Evolutionary conservation across 2,888 invertebrate genomes (phyloP).

Genomic region (Pseudeuparius sepicola): DNA sequence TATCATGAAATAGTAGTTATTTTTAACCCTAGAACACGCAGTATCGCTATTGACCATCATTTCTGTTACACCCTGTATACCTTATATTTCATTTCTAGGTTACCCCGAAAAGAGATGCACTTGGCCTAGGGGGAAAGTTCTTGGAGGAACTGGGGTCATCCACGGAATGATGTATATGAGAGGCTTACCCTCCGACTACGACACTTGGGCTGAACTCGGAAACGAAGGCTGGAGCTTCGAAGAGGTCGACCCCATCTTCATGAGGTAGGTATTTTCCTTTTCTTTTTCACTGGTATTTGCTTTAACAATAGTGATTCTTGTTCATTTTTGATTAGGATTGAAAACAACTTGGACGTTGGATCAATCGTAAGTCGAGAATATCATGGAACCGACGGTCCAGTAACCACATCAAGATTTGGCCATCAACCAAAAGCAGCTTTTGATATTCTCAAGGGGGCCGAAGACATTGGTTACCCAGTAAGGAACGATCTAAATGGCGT

Average conservation of each 20-base stretch:
- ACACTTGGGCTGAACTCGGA: constrained; percentile 51
- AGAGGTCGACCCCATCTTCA: constrained; percentile 58
- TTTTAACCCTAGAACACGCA: too few relatives aligned
- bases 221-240: constrained; percentile 52
- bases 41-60: too few relatives aligned
- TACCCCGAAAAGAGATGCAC: constrained; percentile 45
- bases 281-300: too few relatives aligned
- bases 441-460: constrained; percentile 48
- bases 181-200: constrained; percentile 49
- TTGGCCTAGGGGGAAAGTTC: constrained; percentile 58
- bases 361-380: constrained; percentile 45
- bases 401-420: constrained; percentile 51
- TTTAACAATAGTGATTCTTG: too few relatives aligned
- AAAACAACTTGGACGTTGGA: constrained; percentile 55
- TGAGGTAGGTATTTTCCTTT: too few relatives aligned
- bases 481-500: constrained; percentile 53
- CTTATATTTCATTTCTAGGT: too few relatives aligned
- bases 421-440: constrained; percentile 48
- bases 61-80: too few relatives aligned
- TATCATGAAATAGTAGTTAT: too few relatives aligned
- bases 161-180: constrained; percentile 56
- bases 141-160: constrained; percentile 58
- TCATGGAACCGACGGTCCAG: constrained; percentile 50
- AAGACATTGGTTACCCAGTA: constrained; percentile 49
- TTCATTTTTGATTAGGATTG: too few relatives aligned